These are phyloP conservation scores for Alloscopus bannaensis DNA, from an alignment of 2,888 invertebrate species.

Conservation along the genomic window DNA sequence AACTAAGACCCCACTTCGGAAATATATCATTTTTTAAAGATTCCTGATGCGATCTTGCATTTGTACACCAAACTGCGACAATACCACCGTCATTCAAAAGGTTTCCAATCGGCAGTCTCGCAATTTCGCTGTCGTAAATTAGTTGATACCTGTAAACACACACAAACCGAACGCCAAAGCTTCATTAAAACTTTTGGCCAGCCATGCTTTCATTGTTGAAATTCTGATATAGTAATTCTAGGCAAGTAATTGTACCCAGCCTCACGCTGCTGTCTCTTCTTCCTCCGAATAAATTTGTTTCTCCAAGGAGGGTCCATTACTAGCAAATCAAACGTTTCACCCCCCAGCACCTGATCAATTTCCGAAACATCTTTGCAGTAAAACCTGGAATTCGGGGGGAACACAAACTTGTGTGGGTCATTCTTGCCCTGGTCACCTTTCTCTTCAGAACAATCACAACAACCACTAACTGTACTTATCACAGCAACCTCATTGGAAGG, in stretches of 20 bases:
- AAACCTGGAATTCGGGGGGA: constrained; percentile 82
- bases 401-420: constrained; percentile 77
- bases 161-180: neutral
- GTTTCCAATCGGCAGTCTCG: constrained; percentile 82
- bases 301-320: constrained; percentile 97
- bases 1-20: constrained; percentile 85
- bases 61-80: constrained; percentile 95
- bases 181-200: neutral
- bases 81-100: constrained; percentile 81
- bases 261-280: constrained; percentile 80
- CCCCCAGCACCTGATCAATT: constrained; percentile 72
- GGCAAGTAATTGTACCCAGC: constrained; percentile 82
- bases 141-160: constrained; percentile 83
- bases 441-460: too few species aligned
- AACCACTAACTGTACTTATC: constrained; percentile 76
- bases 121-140: constrained; percentile 86
- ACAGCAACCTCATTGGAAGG: constrained; percentile 73
- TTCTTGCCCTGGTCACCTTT: constrained; percentile 77
- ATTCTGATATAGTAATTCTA: too few species aligned
- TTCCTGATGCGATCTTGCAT: constrained; percentile 83
- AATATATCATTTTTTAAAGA: constrained; percentile 85
- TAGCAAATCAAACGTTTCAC: constrained; percentile 84
- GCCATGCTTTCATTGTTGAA: neutral
- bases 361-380: constrained; percentile 82
- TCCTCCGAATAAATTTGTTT: constrained; percentile 93